A percentile compares a stretch with the other conserved stretches of the same genome.
Evolutionary conservation across 1,140 invertebrate genomes (phyloP).

Genomic region (Homarus americanus): DNA sequence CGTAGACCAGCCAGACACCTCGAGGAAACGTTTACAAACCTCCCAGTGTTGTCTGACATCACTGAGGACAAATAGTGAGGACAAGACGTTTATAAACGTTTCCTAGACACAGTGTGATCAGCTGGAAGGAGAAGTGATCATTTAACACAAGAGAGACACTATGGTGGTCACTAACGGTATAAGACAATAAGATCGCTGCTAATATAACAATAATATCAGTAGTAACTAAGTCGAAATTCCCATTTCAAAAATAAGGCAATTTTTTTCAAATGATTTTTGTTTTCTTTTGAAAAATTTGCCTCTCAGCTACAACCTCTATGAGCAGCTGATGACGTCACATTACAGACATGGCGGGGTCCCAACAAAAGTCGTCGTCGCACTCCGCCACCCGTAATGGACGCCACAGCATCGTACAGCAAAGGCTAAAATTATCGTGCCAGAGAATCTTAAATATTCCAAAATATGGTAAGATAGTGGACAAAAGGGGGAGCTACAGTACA

Average conservation of each 20-base stretch:
- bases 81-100: background rate
- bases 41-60: background rate
- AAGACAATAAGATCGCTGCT: background rate
- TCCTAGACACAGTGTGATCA: background rate
- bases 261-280: background rate
- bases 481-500: conserved; percentile 26
- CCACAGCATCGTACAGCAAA: conserved; percentile 18
- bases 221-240: background rate
- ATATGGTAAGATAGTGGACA: background rate
- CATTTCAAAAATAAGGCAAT: background rate
- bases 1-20: background rate
- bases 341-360: background rate
- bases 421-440: conserved; percentile 12
- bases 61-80: background rate
- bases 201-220: background rate
- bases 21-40: background rate
- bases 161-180: background rate
- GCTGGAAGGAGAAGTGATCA: too few species aligned
- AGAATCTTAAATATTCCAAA: background rate
- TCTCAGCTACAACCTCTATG: background rate
- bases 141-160: background rate
- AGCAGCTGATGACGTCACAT: conserved; percentile 16
- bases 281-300: background rate
- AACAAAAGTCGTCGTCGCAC: background rate
- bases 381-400: background rate